A percentile compares a stretch with the other conserved stretches of the same genome.
Evolutionary conservation across 2,888 invertebrate species (phyloP).

Genomic region (Erpobdella octoculata): DNA sequence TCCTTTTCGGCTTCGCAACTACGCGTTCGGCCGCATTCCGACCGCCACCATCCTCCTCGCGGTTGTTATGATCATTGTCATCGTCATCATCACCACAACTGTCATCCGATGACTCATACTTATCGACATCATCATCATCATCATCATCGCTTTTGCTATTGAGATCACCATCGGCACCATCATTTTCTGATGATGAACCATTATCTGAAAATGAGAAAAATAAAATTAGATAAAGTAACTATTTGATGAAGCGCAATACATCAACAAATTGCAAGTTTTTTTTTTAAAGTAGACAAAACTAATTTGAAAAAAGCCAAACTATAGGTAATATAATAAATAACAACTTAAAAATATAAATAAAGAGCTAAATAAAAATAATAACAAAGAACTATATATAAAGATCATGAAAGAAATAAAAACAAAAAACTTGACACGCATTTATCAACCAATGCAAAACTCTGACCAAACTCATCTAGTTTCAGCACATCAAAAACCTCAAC

Average conservation of each 20-base stretch:
- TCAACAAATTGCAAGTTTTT: too few relatives aligned
- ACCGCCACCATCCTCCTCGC: constrained; percentile 3
- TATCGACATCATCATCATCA: constrained; percentile 11
- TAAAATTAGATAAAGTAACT: too few relatives aligned
- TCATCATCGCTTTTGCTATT: not conserved
- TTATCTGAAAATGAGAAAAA: not conserved
- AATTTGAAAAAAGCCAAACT: too few relatives aligned
- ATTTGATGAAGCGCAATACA: too few relatives aligned
- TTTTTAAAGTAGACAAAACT: too few relatives aligned
- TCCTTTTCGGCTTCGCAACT: too few relatives aligned
- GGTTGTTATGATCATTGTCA: constrained; percentile 27
- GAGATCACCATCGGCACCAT: constrained; percentile 32
- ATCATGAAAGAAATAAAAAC: not conserved
- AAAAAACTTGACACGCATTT: not conserved
- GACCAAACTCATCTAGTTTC: not conserved
- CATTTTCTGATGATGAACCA: not conserved
- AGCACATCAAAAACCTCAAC: not conserved
- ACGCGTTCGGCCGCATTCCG: too few relatives aligned
- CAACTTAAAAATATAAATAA: not conserved
- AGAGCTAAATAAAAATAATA: not conserved
- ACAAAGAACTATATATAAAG: not conserved
- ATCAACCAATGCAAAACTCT: not conserved
- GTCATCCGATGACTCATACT: constrained; percentile 30
- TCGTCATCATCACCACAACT: constrained; percentile 25
- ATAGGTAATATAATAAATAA: not conserved